phyloP scores from a whole-genome alignment of 2,888 invertebrate species.

The Salpingus planirostris region DNA sequence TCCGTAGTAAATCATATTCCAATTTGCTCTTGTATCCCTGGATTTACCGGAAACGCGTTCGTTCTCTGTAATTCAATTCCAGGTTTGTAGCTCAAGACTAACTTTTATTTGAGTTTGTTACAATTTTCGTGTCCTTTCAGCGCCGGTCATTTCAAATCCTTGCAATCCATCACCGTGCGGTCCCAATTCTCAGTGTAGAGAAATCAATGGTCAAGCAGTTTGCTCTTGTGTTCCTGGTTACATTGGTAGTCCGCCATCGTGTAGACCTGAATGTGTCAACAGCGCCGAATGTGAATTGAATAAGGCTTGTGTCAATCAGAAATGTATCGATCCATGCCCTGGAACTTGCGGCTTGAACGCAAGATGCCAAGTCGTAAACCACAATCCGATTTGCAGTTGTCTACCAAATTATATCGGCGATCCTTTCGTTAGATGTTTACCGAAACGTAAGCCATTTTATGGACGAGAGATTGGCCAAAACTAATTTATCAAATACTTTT shows the following conservation, averaged over 20 bases:
- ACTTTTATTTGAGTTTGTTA: background rate
- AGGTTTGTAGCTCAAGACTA: slow-evolving; percentile 6
- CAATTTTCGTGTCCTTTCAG: slow-evolving; percentile 13
- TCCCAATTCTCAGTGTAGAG: slow-evolving; percentile 47
- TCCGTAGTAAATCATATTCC: slow-evolving; percentile 60
- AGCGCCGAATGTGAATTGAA: slow-evolving; percentile 64
- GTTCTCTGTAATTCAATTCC: slow-evolving; percentile 13
- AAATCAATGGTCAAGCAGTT: slow-evolving; percentile 51
- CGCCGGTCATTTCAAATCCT: slow-evolving; percentile 34
- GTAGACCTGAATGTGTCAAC: slow-evolving; percentile 65
- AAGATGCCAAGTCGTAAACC: slow-evolving; percentile 64
- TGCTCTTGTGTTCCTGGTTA: slow-evolving; percentile 61
- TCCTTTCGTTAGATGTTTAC: slow-evolving; percentile 27
- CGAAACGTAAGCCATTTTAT: too few relatives aligned
- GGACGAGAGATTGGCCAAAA: too few relatives aligned
- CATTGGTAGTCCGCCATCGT: slow-evolving; percentile 68
- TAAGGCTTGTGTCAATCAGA: slow-evolving; percentile 61
- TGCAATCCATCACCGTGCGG: slow-evolving; percentile 69
- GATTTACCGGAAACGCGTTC: slow-evolving; percentile 50
- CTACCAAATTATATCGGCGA: slow-evolving; percentile 31
- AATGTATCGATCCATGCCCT: slow-evolving; percentile 73
- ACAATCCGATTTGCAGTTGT: slow-evolving; percentile 61
- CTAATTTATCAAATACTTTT: too few relatives aligned
- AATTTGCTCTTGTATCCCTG: slow-evolving; percentile 57
- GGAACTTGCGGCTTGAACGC: slow-evolving; percentile 70